A percentile compares a stretch with the other conserved stretches of the same genome.
Conservation (phyloP, 2,888 invertebrate genomes). For the Escarpia spicata region DNA sequence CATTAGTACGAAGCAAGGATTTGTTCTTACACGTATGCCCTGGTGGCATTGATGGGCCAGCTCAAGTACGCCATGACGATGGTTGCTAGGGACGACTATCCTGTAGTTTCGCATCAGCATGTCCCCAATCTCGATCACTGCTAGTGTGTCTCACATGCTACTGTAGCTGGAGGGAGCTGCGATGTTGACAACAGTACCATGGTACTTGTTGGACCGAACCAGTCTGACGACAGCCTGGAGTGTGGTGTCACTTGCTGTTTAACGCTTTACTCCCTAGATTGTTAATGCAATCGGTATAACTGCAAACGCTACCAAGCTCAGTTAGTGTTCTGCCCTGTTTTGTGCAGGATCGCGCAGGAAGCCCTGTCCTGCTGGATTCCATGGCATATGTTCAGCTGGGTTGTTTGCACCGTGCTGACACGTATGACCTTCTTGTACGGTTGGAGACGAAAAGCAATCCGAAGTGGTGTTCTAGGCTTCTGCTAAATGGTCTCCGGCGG, state of each 20-base stretch:
- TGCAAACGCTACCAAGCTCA: slow-evolving; percentile 33
- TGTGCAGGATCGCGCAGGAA: neutral
- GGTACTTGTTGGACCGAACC: neutral
- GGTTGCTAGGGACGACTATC: slow-evolving; percentile 33
- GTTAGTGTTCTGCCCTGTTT: slow-evolving; percentile 37
- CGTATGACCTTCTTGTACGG: slow-evolving; percentile 40
- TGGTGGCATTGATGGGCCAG: slow-evolving; percentile 45
- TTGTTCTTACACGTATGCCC: slow-evolving; percentile 42
- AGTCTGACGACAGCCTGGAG: neutral
- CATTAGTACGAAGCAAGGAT: slow-evolving; percentile 39
- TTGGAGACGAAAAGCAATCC: slow-evolving; percentile 43
- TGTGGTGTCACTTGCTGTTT: no score
- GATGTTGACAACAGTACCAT: neutral
- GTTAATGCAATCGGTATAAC: slow-evolving; percentile 32
- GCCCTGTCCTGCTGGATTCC: slow-evolving; percentile 34
- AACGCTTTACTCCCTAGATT: slow-evolving; percentile 25
- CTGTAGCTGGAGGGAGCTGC: slow-evolving; percentile 12
- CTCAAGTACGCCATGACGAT: slow-evolving; percentile 36
- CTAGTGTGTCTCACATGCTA: neutral
- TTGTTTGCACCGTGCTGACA: slow-evolving; percentile 40
- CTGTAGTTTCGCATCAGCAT: neutral
- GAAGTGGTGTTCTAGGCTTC: slow-evolving; percentile 39
- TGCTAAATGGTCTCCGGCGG: slow-evolving; percentile 33
- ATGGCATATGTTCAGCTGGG: slow-evolving; percentile 45
- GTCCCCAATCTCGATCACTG: neutral